Evolutionary conservation across 1,140 invertebrate species (phyloP), one percentile per base, ranked within the genome.

Genomic region (Danaus melanippus): DNA sequence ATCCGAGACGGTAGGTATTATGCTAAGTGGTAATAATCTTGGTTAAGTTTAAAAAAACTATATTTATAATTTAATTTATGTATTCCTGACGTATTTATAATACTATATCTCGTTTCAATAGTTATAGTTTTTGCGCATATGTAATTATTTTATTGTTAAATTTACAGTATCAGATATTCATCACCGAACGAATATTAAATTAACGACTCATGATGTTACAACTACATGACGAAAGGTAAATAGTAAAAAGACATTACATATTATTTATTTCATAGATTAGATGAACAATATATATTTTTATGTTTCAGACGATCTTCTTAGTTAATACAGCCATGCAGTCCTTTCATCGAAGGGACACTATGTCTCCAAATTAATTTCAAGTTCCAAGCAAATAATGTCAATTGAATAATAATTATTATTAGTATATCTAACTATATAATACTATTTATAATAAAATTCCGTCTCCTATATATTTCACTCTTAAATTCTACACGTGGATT

Each of bases 381-480:
- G 64, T 66, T 66, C 60, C 61, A 64, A 62, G 58, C 58, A 60
- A 62, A 60, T 53, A 62, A 66, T 65, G 67, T 70, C 67, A 70
- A 70, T 70, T 67, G 62, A 62, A 60, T 63, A 50, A 56, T 48
- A 47, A 58, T 58, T 48, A 47, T 42, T 50, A 58, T 49, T 41
- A 40, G 21, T 32, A 54, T 51, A 32, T 32, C 21, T 62, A 62
- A 62, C 45, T 62, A 62, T 62, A 62, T 52, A 17, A 41, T 58
- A 51, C 49, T 41, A 51, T 51, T 52, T 50, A 15, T 54, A 32
- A 50, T 57, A 52, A 42, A 40, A 58, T 59, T 50, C 53, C 46
- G 52, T 58, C 47, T 59, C 52, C 51, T 61, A 58, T 49, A 4
- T 40, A 52, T 10, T 54, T 56, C 12, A 40, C n/a, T 32, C 21